A percentile compares a stretch with the other conserved stretches of the same genome.
Evolutionary conservation across 2,888 invertebrate species (phyloP).

Genomic region (Hirtodrosophila trivittata): DNA sequence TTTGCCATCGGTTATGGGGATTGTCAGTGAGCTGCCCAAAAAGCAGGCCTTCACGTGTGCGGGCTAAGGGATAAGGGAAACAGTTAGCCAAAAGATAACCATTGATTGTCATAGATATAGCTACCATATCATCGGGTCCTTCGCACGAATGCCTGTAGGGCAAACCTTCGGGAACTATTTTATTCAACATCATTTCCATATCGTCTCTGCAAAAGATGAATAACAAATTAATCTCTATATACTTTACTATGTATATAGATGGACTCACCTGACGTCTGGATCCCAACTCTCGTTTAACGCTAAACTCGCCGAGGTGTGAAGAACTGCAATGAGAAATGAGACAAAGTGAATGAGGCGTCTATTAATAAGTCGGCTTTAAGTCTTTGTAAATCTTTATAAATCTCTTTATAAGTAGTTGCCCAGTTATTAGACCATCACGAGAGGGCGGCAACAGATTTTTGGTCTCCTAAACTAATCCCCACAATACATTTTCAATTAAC

Average conservation of each 20-base stretch:
- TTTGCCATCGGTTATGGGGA: conserved; percentile 98
- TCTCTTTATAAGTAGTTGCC: background rate
- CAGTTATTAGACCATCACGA: conserved; percentile 53
- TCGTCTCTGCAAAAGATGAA: conserved; percentile 88
- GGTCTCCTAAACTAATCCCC: background rate
- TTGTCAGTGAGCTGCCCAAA: conserved; percentile 96
- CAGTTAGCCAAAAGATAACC: background rate
- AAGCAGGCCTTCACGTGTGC: conserved; percentile 99
- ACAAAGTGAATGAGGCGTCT: conserved; percentile 47
- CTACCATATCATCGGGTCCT: conserved; percentile 99
- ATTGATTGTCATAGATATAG: background rate
- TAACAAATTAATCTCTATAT: background rate
- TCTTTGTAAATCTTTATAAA: too few species aligned
- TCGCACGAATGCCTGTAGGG: conserved; percentile 98
- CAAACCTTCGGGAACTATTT: conserved; percentile 98
- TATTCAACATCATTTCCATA: conserved; percentile 99
- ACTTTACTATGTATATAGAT: background rate
- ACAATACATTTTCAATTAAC: conserved; percentile 56
- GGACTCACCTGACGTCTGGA: conserved; percentile 91
- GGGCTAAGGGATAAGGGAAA: conserved; percentile 91
- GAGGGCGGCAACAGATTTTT: conserved; percentile 13
- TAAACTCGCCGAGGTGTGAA: conserved; percentile 98
- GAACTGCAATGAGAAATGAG: conserved; percentile 86
- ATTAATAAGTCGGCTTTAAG: conserved; percentile 48
- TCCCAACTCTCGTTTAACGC: conserved; percentile 99